Conservation (phyloP, 2,797 vertebrate species). For the Mallotus villosus region DNA sequence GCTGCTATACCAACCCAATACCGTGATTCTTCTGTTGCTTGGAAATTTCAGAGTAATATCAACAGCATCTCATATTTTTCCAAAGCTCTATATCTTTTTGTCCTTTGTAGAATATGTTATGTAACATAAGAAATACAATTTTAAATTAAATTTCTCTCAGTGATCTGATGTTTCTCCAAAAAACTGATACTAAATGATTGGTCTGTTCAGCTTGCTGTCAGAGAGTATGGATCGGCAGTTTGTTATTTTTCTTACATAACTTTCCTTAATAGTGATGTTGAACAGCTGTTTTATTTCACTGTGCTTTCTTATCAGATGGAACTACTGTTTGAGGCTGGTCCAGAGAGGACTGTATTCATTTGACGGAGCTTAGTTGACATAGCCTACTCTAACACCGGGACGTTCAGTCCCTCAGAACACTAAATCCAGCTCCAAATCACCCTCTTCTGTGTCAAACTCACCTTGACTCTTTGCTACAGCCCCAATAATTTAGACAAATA, state of each 20-base stretch:
- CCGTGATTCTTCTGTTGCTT: neutral
- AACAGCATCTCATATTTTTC: neutral
- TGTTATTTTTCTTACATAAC: neutral
- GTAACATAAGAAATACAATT: neutral
- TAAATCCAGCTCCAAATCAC: neutral
- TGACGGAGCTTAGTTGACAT: neutral
- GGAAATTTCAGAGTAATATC: neutral
- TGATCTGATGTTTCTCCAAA: neutral
- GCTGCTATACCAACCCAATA: neutral
- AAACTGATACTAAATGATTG: neutral
- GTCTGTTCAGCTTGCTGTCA: neutral
- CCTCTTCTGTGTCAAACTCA: neutral
- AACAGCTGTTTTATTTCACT: constrained; percentile 3
- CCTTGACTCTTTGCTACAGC: neutral
- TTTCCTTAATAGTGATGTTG: neutral
- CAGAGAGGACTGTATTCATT: neutral
- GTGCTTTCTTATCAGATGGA: neutral
- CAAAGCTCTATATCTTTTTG: neutral
- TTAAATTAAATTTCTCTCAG: neutral
- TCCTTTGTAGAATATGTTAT: neutral
- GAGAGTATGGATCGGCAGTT: neutral
- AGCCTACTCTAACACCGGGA: neutral
- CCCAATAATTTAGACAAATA: no score
- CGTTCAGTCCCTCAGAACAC: neutral
- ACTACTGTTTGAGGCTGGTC: neutral